Evolutionary conservation across 2,113 vertebrate genomes (phyloP), one percentile per base, ranked within the genome.

Genomic region (Sylvia atricapilla): DNA sequence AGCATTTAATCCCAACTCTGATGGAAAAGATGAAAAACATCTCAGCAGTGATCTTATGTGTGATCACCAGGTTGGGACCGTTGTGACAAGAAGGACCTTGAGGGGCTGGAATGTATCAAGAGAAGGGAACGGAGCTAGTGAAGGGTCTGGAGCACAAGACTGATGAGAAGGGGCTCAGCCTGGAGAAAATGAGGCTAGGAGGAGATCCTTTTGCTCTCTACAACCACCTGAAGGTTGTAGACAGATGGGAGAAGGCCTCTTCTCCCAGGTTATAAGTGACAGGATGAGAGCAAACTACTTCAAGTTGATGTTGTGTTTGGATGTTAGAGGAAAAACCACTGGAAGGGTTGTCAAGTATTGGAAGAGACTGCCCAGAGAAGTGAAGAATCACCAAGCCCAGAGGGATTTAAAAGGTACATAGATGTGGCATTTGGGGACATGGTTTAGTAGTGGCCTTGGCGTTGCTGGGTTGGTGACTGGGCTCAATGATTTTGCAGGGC

Each of bases 1-100:
- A 58, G 33, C 33, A 58, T 58, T 58, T 35, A 58, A 58, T 58
- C 56, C 56, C 1, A 6, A 35, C 33, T 58, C 56, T 35, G 56
- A 15, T 14, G 15, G 22, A 58, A 58, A 58, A 58, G 56, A 58
- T 23, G 10, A 58, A 35, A n/a, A 23, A 14, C 33, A 35, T 35
- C 56, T 58, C 64, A 30, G 24, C 35, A 11, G 4, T 0, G 3
- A 15, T 37, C 13, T 13, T 23, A 1, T 0, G 8, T 21, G 39
- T 33, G 52, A 35, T 31, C 41, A 14, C 17, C 33, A 35, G 27
- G 5, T 5, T 31, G 46, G n/a, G 14, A 30, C 11, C 28, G 6
- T 15, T 25, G 53, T 35, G 62, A 62, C 17, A 23, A 23, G n/a
- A 10, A 75, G 63, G n/a, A 31, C 7, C 3, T 31, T 21, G 62